These are phyloP conservation scores for Heteropelma amictum DNA, from an alignment of 2,888 invertebrate species.

Conservation along the genomic window DNA sequence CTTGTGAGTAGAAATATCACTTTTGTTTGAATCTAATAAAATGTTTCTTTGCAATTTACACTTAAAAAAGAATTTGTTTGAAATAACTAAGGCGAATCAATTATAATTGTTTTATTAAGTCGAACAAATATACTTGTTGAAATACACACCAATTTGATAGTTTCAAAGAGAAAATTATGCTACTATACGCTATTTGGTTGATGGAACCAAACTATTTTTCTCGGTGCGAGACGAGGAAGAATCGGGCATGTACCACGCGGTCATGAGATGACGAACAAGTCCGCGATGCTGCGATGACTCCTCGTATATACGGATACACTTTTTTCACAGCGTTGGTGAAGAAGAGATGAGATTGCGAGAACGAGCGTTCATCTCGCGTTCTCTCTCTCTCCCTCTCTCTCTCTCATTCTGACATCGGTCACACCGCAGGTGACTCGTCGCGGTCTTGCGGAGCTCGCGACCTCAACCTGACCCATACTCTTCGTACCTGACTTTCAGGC, in stretches of 20 bases:
- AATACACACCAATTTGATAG: too few relatives aligned
- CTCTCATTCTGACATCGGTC: constrained; percentile 63
- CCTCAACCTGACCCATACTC: constrained; percentile 66
- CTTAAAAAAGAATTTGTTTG: too few relatives aligned
- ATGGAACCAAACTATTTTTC: too few relatives aligned
- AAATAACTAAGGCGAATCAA: too few relatives aligned
- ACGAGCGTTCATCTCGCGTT: constrained; percentile 62
- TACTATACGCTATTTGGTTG: too few relatives aligned
- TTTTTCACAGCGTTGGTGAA: constrained; percentile 42
- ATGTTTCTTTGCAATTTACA: too few relatives aligned
- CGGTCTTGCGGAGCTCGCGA: constrained; percentile 63
- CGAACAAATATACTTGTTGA: too few relatives aligned
- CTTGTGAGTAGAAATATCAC: too few relatives aligned
- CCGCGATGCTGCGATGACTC: constrained; percentile 23
- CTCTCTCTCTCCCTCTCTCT: constrained; percentile 58
- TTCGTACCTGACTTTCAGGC: constrained; percentile 68
- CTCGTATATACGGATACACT: constrained; percentile 27
- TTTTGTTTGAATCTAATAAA: too few relatives aligned
- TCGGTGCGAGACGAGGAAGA: constrained; percentile 11
- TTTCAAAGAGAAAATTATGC: too few relatives aligned
- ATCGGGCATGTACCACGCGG: constrained; percentile 19
- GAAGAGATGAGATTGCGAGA: constrained; percentile 65
- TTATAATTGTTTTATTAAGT: too few relatives aligned
- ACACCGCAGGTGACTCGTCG: constrained; percentile 72
- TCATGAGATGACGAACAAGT: constrained; percentile 66